Base-by-base conservation (phyloP, 2,888 invertebrate species). In the Limnephilus marmoratus region DNA sequence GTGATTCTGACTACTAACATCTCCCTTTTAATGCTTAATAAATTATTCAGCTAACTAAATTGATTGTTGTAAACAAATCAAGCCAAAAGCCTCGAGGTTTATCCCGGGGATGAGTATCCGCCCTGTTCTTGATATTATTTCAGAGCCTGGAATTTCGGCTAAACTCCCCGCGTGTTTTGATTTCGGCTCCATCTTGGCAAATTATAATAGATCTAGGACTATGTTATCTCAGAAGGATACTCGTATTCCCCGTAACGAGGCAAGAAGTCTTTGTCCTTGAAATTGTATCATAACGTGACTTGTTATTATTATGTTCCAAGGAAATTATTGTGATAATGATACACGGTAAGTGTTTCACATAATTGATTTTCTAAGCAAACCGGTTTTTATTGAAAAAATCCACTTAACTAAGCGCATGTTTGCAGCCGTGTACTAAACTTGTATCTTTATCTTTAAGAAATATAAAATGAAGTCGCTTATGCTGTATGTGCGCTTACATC, bases 11-110 rank as follows among this genome's bases (percentile, higher is more conserved):
- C 0, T 68, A 68, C 45, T 1, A 24, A n/a, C 24, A n/a, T 24
- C 24, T 68, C 24, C 68, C 24, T 68, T 68, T 68, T 24, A 9
- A 24, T n/a, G n/a, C 68, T 7, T n/a, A 68, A 68, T 68, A 68
- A 68, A 68, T 68, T 68, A 68, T 68, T 68, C 68, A 24, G 68
- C 24, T 9, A 9, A 24, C 68, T 68, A n/a, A 68, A 68, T 68
- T 68, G 68, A 68, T 68, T 68, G 68, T 68, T 68, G 68, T 68
- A 68, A 68, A 68, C 68, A 68, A 68, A 68, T 68, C 68, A 68
- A 9, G 24, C 68, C 24, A n/a, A 68, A 68, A n/a, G 68, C 68
- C n/a, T 24, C 7, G 24, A 68, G n/a, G 68, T 68, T 68, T 68
- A 68, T 68, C 68, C 68, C n/a, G 7, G 68, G 68, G 68, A 68